These are phyloP conservation scores for Anastrepha ludens DNA, from an alignment of 1,140 invertebrate species.

Conservation along the genomic window DNA sequence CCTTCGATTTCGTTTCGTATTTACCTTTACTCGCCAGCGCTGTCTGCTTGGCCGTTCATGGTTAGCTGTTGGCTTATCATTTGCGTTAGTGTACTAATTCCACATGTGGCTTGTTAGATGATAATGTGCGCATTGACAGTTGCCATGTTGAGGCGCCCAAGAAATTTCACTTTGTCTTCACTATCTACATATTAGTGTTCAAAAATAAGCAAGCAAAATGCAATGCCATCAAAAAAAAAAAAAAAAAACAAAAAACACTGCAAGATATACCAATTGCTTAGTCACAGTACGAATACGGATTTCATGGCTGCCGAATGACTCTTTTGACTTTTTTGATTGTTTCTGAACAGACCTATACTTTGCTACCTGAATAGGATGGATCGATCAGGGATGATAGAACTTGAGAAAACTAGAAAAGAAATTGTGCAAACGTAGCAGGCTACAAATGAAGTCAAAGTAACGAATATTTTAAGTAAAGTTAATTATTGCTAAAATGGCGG, in stretches of 20 bases:
- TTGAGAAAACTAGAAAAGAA: no score
- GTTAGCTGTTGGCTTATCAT: not conserved
- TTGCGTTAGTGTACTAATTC: constrained; percentile 3
- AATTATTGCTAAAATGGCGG: no score
- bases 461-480: no score
- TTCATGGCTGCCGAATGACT: not conserved
- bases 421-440: no score
- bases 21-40: not conserved
- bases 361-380: no score
- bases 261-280: not conserved
- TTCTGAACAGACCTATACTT: no score
- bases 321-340: no score
- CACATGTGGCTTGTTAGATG: not conserved
- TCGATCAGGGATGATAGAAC: no score
- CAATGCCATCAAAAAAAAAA: not conserved
- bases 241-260: not conserved
- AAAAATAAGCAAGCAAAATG: not conserved
- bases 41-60: not conserved
- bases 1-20: no score
- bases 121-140: constrained; percentile 25
- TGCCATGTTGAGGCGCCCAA: constrained; percentile 8
- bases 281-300: not conserved
- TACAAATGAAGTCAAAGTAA: no score
- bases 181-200: not conserved
- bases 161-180: not conserved